These are phyloP conservation scores for Apostichopus japonicus DNA, from an alignment of 35 echinoderm and acorn worm genomes.

Conservation along the genomic window DNA sequence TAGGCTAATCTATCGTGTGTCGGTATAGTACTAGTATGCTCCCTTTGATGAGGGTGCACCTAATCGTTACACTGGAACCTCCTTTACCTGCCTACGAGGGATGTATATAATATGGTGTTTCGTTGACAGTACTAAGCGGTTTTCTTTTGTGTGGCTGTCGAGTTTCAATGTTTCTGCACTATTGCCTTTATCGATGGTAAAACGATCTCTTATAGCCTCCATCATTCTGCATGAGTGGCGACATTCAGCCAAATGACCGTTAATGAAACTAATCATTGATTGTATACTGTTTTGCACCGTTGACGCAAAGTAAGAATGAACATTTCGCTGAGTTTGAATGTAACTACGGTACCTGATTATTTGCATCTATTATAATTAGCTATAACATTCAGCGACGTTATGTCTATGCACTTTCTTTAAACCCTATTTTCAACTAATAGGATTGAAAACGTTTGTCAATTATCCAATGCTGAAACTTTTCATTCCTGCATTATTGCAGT, in stretches of 20 bases:
- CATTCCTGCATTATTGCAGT: no score
- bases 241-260: neutral
- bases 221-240: neutral
- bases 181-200: neutral
- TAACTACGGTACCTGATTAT: neutral
- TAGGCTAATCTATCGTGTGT: no score
- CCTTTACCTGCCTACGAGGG: no score
- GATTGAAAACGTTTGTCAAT: no score
- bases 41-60: neutral
- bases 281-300: neutral
- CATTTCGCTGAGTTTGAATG: neutral
- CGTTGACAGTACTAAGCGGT: neutral
- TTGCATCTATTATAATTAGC: no score
- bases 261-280: neutral
- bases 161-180: constrained; percentile 9
- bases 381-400: no score
- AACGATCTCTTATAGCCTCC: neutral
- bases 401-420: no score
- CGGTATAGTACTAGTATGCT: no score
- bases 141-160: constrained; percentile 9
- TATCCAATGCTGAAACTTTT: no score
- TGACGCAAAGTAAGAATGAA: neutral
- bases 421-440: no score
- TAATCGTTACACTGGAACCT: neutral
- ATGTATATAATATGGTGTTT: neutral